Percentiles rank a stretch among this genome's conserved stretches.
phyloP scores from a whole-genome alignment of 1,140 invertebrate species.

The Lethocerus indicus region DNA sequence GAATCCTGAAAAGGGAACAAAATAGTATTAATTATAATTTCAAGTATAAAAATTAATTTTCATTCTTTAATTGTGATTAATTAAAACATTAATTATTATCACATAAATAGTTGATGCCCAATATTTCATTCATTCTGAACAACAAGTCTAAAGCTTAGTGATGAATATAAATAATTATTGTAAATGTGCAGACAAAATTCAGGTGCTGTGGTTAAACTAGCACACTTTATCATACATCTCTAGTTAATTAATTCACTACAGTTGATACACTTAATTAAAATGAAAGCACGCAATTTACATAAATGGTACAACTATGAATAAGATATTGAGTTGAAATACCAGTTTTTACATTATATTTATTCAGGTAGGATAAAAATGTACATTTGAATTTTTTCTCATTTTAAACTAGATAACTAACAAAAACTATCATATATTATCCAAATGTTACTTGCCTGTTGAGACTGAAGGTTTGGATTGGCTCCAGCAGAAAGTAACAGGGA shows the following conservation, averaged over 20 bases:
- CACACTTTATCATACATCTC: no score
- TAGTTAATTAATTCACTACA: neutral
- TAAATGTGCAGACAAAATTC: no score
- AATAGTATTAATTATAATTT: neutral
- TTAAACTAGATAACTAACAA: neutral
- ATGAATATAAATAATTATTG: no score
- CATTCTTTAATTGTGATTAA: no score
- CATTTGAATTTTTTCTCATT: neutral
- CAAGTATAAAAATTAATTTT: neutral
- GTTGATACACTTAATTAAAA: neutral
- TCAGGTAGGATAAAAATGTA: neutral
- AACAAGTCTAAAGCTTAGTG: no score
- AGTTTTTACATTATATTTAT: neutral
- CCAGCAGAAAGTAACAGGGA: slow-evolving; percentile 52
- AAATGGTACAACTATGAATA: neutral
- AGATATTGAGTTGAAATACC: neutral
- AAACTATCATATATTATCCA: neutral
- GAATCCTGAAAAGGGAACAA: slow-evolving; percentile 19
- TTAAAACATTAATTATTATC: no score
- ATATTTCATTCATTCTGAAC: no score
- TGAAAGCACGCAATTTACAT: neutral
- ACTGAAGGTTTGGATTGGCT: slow-evolving; percentile 45
- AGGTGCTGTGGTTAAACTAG: no score
- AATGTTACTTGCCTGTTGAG: slow-evolving; percentile 9
- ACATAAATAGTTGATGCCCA: no score